A percentile compares a stretch with the other conserved stretches of the same genome.
Evolutionary conservation across 2,113 vertebrate species (phyloP).

Genomic region (Microtus ochrogaster): DNA sequence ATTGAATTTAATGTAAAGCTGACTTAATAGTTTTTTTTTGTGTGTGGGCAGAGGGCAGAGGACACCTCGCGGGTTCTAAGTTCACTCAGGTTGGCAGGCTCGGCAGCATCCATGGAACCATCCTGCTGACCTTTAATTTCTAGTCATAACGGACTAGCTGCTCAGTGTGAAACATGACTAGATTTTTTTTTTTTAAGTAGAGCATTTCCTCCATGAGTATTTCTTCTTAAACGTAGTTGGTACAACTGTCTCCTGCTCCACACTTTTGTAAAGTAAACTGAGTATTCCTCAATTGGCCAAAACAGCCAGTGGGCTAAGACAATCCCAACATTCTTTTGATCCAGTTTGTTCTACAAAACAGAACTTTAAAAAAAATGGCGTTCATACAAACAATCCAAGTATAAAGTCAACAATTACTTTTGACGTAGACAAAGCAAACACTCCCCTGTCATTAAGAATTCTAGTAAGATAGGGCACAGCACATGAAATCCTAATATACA

Average conservation of each 20-base stretch:
- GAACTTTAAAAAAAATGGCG: constrained; percentile 30
- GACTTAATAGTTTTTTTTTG: background rate
- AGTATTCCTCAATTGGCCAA: background rate
- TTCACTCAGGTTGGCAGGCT: background rate
- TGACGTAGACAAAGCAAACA: constrained; percentile 18
- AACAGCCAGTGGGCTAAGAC: background rate
- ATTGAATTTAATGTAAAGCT: background rate
- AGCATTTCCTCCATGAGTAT: constrained; percentile 39
- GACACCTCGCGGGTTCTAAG: background rate
- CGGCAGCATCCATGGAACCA: too few species aligned
- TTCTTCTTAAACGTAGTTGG: background rate
- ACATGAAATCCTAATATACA: background rate
- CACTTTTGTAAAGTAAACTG: background rate
- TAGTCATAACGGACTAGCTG: background rate
- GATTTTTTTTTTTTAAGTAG: background rate
- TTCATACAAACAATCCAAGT: background rate
- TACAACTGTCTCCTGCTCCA: constrained; percentile 36
- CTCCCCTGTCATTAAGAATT: background rate
- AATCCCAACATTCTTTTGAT: background rate
- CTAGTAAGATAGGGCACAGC: background rate
- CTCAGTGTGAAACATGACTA: background rate
- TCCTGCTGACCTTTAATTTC: background rate
- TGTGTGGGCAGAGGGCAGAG: too few species aligned
- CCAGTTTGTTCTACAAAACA: constrained; percentile 19
- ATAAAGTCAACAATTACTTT: background rate